A percentile compares a stretch with the other conserved stretches of the same genome.
Conservation (phyloP, 2,888 invertebrate genomes). For the Drosophila glabriapex region DNA sequence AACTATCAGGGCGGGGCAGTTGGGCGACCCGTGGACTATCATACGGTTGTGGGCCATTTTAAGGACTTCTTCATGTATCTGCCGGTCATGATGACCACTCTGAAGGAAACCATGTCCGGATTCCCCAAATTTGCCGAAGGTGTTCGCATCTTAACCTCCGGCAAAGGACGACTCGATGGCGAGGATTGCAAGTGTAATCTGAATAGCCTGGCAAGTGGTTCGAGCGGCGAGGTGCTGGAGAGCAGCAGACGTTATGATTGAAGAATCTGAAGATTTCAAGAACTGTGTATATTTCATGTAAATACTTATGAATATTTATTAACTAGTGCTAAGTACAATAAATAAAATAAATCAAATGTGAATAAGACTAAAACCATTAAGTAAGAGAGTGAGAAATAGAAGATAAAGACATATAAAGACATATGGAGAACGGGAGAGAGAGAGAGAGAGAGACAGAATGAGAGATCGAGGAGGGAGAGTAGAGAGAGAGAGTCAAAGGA, state of each 20-base stretch:
- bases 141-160: slow-evolving; percentile 74
- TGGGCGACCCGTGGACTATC: slow-evolving; percentile 72
- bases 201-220: slow-evolving; percentile 26
- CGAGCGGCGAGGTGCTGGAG: slow-evolving; percentile 67
- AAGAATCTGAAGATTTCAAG: background rate
- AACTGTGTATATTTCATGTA: slow-evolving; percentile 43
- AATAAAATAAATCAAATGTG: background rate
- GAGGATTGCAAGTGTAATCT: slow-evolving; percentile 78
- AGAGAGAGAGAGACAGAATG: no score
- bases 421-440: no score
- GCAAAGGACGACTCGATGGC: slow-evolving; percentile 57
- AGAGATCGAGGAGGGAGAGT: background rate
- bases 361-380: background rate
- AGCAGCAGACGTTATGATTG: slow-evolving; percentile 65
- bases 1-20: slow-evolving; percentile 37
- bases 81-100: slow-evolving; percentile 83
- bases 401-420: background rate
- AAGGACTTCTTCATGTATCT: slow-evolving; percentile 84
- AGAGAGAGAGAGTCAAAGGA: background rate
- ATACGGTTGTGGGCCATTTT: slow-evolving; percentile 79
- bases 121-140: slow-evolving; percentile 83
- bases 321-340: slow-evolving; percentile 30
- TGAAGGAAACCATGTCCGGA: slow-evolving; percentile 82
- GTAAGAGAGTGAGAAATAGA: no score
- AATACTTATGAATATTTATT: slow-evolving; percentile 25